These are phyloP conservation scores for Ascaphus truei DNA, from an alignment of 2,113 vertebrate species.

Conservation along the genomic window DNA sequence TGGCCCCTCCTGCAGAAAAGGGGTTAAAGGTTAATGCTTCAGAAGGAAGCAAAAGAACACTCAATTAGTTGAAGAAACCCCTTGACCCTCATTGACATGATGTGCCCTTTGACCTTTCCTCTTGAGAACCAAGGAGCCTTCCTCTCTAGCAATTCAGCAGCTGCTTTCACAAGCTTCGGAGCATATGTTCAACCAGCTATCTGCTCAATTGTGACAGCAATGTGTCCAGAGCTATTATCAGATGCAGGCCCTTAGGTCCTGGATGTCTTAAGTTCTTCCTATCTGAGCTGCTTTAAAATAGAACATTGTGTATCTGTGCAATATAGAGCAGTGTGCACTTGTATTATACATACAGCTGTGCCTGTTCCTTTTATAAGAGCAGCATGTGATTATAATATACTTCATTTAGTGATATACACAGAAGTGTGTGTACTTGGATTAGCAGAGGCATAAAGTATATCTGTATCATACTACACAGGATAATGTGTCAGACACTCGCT, in stretches of 20 bases:
- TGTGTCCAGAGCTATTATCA: not conserved
- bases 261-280: not conserved
- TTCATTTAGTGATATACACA: too few species aligned
- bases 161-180: constrained; percentile 27
- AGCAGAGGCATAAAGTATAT: not conserved
- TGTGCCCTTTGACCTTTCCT: constrained; percentile 35
- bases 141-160: constrained; percentile 16
- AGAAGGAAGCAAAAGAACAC: constrained; percentile 32
- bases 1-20: constrained; percentile 21
- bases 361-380: too few species aligned
- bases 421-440: not conserved
- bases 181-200: constrained; percentile 27
- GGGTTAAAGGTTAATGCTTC: constrained; percentile 33
- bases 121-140: constrained; percentile 37
- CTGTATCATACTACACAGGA: too few species aligned
- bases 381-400: too few species aligned
- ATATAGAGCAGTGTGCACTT: not conserved
- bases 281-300: not conserved
- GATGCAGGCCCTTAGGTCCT: not conserved
- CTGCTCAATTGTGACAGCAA: constrained; percentile 6
- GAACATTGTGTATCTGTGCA: too few species aligned
- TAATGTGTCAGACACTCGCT: too few species aligned
- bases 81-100: constrained; percentile 37
- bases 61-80: constrained; percentile 37
- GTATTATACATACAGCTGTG: too few species aligned